Percentiles rank a stretch among this genome's conserved stretches.
Evolutionary conservation across 1,140 invertebrate genomes (phyloP).

Genomic region (Phymastichus coffea): DNA sequence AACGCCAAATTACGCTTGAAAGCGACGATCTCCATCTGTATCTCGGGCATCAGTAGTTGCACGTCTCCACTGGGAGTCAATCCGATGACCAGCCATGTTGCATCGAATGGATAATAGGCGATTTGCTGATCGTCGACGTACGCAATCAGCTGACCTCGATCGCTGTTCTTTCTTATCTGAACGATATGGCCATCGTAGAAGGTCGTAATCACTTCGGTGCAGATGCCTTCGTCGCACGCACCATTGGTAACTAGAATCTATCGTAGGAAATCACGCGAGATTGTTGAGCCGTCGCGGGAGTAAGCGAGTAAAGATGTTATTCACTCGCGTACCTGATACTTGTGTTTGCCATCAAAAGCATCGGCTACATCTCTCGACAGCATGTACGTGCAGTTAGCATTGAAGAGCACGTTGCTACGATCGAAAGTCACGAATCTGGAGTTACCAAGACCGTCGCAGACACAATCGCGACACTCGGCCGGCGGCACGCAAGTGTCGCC

Average conservation of each 20-base stretch:
- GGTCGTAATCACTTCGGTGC: constrained; percentile 65
- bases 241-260: constrained; percentile 65
- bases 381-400: constrained; percentile 76
- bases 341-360: no score
- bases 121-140: constrained; percentile 46
- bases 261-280: no score
- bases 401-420: constrained; percentile 67
- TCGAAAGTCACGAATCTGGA: constrained; percentile 76
- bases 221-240: constrained; percentile 60
- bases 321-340: no score
- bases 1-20: constrained; percentile 60
- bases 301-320: no score
- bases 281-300: no score
- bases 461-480: constrained; percentile 73
- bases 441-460: constrained; percentile 70
- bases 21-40: constrained; percentile 48
- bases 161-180: constrained; percentile 54
- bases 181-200: constrained; percentile 65
- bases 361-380: constrained; percentile 64
- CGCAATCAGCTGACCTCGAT: neutral
- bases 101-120: constrained; percentile 41
- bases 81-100: constrained; percentile 50
- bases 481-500: constrained; percentile 70
- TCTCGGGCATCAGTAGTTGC: constrained; percentile 47
- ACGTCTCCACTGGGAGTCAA: constrained; percentile 46